Conservation (phyloP, 2,797 vertebrate genomes). For the Anolis apletophallus region DNA sequence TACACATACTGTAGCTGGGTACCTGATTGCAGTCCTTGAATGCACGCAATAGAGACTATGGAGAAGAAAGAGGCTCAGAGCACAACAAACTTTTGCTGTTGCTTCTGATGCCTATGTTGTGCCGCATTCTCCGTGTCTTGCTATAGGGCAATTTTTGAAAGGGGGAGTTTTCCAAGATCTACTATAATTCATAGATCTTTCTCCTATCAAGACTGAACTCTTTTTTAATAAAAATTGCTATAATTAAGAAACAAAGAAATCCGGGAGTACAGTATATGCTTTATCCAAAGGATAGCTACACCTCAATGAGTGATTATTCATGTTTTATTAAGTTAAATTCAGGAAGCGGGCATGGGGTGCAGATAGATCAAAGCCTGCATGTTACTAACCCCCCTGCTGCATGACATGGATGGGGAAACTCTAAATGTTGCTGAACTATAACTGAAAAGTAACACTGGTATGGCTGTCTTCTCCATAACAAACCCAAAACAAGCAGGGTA, state of each 20-base stretch:
- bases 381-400: no score
- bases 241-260: no score
- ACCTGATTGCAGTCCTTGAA: neutral
- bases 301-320: neutral
- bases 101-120: neutral
- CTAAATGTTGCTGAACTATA: no score
- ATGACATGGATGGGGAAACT: no score
- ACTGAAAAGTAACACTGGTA: no score
- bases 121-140: neutral
- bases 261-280: no score
- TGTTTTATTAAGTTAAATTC: neutral
- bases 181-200: neutral
- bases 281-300: no score
- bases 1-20: neutral
- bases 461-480: no score
- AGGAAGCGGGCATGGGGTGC: neutral
- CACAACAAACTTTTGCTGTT: neutral
- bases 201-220: neutral
- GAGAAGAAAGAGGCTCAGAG: neutral
- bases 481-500: no score
- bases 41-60: neutral
- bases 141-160: neutral
- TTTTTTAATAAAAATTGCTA: no score
- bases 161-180: neutral
- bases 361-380: neutral